Conservation (phyloP, 2,797 vertebrate genomes). For the Apodemus agrarius region DNA sequence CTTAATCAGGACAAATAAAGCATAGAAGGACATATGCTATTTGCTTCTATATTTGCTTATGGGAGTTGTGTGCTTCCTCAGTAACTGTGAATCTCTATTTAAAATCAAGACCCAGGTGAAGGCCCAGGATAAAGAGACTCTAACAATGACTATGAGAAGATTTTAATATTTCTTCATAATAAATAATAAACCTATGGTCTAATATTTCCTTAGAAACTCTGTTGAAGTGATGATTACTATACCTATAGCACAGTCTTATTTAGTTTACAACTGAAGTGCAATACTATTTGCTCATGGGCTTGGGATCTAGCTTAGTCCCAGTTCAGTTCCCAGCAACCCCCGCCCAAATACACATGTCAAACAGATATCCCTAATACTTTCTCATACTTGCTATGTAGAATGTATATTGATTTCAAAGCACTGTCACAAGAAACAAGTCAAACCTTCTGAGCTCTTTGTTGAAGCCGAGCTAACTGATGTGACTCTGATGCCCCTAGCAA, state of each 20-base stretch:
- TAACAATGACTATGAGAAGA: conserved; percentile 31
- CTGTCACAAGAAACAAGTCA: conserved; percentile 27
- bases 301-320: not conserved
- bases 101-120: conserved; percentile 46
- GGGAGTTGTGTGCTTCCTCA: conserved; percentile 19
- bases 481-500: not conserved
- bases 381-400: conserved; percentile 34
- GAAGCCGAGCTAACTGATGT: not conserved
- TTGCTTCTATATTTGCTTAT: conserved; percentile 45
- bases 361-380: not conserved
- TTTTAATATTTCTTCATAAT: conserved; percentile 37
- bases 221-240: conserved; percentile 5
- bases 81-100: not conserved
- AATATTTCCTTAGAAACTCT: not conserved
- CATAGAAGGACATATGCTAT: conserved; percentile 32
- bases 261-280: conserved; percentile 43
- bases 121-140: not conserved
- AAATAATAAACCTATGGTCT: conserved; percentile 8
- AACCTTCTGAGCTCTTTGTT: conserved; percentile 23
- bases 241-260: conserved; percentile 13
- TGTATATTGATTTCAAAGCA: conserved; percentile 44
- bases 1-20: conserved; percentile 9
- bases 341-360: not conserved
- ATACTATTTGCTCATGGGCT: conserved; percentile 19
- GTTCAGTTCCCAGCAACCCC: not conserved